A percentile compares a stretch with the other conserved stretches of the same genome.
Evolutionary conservation across 2,888 invertebrate species (phyloP).

Genomic region (Meta bourneti): DNA sequence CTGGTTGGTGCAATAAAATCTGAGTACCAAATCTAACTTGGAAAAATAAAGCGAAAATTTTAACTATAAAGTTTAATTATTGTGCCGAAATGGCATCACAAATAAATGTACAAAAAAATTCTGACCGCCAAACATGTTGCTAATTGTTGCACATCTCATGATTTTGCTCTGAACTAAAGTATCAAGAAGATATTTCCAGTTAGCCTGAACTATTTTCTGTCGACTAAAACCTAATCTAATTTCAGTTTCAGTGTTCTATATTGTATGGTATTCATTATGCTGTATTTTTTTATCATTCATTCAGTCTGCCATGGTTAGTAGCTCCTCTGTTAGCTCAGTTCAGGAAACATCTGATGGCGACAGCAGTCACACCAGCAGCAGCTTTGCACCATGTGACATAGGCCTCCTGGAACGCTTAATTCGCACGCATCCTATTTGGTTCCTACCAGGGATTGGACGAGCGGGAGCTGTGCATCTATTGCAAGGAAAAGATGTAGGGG

Average conservation of each 20-base stretch:
- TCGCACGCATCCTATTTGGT: slow-evolving; percentile 97
- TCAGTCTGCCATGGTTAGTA: slow-evolving; percentile 65
- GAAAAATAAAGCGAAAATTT: no score
- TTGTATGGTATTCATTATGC: not conserved
- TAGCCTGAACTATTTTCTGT: not conserved
- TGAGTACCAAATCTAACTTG: no score
- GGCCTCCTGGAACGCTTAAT: slow-evolving; percentile 92
- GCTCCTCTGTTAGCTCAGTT: slow-evolving; percentile 57
- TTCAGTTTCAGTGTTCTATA: not conserved
- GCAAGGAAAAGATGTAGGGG: slow-evolving; percentile 94
- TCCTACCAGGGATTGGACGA: slow-evolving; percentile 94
- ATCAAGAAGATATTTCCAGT: no score
- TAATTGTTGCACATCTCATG: not conserved
- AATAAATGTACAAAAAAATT: no score
- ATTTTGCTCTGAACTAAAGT: not conserved
- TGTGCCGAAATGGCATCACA: no score
- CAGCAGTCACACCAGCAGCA: slow-evolving; percentile 67
- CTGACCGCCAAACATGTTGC: no score
- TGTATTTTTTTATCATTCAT: not conserved
- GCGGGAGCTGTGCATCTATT: slow-evolving; percentile 96
- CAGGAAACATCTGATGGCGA: slow-evolving; percentile 72
- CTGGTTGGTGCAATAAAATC: no score
- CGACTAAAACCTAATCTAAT: not conserved
- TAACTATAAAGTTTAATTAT: no score
- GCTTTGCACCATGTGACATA: slow-evolving; percentile 84